Evolutionary conservation across 1,140 invertebrate genomes (phyloP), one percentile per base, ranked within the genome.

Genomic region (Rhyzopertha dominica): DNA sequence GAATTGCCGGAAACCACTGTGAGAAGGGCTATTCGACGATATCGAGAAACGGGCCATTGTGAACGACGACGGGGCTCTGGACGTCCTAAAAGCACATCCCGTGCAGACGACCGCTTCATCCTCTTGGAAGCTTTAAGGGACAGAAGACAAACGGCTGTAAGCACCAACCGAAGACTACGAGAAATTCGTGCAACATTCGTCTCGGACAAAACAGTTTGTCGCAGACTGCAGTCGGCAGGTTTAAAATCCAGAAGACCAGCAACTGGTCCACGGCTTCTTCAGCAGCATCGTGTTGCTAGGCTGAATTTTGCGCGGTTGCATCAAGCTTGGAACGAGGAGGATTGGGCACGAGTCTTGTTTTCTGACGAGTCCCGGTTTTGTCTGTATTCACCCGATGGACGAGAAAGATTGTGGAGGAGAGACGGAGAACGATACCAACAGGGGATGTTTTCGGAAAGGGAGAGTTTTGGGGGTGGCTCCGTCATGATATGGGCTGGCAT

Each of bases 401-500:
- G 17, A 10, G 16, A 18, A 7, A 38, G 28, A 9, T 25, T 35
- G 5, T 41, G 5, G 32, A 7, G 31, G 35, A 4, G 40, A 22
- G 26, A 25, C 18, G 17, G 14, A 18, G 40, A 43, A 18, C 40
- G 40, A 5, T 40, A 43, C 24, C 26, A 25, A 4, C 40, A 43
- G 14, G 32, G 40, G 10, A 43, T 36, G 26, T 7, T 43, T 31
- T 7, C 35, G 19, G n/a, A 5, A 43, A 43, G 12, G 3, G 5
- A 4, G 7, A 7, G 10, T 16, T 43, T 12, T 13, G 31, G 14
- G 9, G 25, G 40, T 10, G 40, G 40, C 5, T 43, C 40, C 4
- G 30, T 43, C n/a, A 43, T 43, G 31, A 16, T 43, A 4, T 43
- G 31, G 28, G 40, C 26, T 5, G 40, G 28, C 5, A 43, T 40